These are phyloP conservation scores for Spea bombifrons DNA, from an alignment of 2,113 vertebrate species.

Conservation along the genomic window DNA sequence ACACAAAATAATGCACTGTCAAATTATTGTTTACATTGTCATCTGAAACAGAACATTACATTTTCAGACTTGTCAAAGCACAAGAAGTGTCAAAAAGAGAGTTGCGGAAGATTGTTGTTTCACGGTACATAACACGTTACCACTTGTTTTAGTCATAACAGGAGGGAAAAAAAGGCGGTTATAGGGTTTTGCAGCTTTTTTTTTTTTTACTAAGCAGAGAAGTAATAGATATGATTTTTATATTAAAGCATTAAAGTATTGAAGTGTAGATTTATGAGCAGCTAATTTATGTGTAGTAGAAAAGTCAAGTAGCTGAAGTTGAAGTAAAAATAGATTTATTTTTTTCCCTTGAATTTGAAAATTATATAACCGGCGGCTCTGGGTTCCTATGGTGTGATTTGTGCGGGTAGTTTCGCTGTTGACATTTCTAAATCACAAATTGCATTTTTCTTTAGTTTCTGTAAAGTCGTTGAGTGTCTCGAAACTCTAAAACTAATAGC, in stretches of 20 bases:
- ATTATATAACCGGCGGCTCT: conserved; percentile 6
- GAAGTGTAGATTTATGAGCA: conserved; percentile 38
- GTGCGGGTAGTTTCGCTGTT: background rate
- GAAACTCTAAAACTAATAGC: no score
- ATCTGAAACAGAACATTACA: conserved; percentile 55
- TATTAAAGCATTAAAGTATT: conserved; percentile 37
- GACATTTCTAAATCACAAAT: conserved; percentile 6
- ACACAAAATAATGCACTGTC: conserved; percentile 44
- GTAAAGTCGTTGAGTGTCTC: no score
- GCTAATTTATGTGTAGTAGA: conserved; percentile 45
- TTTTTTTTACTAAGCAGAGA: conserved; percentile 50
- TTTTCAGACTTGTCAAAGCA: conserved; percentile 60
- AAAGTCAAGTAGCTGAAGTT: conserved; percentile 49
- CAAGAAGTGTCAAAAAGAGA: conserved; percentile 58
- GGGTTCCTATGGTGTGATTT: background rate
- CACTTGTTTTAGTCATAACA: conserved; percentile 53
- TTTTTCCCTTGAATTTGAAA: conserved; percentile 28
- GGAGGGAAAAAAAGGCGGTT: conserved; percentile 49
- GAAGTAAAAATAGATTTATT: conserved; percentile 44
- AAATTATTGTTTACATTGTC: conserved; percentile 55
- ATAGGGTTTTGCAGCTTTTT: conserved; percentile 50
- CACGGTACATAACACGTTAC: conserved; percentile 54
- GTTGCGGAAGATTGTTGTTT: conserved; percentile 57
- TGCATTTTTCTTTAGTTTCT: no score
- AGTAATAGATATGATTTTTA: conserved; percentile 35